Evolutionary conservation across 2,797 vertebrate genomes (phyloP).

Genomic region (Rachycentron canadum): DNA sequence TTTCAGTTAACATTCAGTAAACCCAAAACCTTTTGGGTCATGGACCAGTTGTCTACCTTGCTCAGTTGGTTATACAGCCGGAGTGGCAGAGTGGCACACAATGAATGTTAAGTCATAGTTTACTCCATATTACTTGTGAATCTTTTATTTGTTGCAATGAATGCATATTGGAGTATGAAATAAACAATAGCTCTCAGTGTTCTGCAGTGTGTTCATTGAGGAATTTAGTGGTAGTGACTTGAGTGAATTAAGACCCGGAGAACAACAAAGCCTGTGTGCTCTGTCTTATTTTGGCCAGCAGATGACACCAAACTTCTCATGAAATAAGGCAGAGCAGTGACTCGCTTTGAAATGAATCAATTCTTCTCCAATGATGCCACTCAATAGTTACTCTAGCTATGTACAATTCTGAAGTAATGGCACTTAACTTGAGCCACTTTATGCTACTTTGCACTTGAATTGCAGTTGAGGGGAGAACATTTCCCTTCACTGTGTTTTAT

Average conservation of each 20-base stretch:
- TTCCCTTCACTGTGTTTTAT: neutral
- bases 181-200: slow-evolving; percentile 19
- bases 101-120: neutral
- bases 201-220: neutral
- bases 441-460: neutral
- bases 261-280: slow-evolving; percentile 10
- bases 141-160: neutral
- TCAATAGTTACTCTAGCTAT: neutral
- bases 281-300: slow-evolving; percentile 57
- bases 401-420: neutral
- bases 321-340: slow-evolving; percentile 5
- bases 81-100: neutral
- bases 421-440: neutral
- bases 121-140: neutral
- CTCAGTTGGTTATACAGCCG: neutral
- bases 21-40: neutral
- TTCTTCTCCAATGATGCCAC: neutral
- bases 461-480: neutral
- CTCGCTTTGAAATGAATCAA: neutral
- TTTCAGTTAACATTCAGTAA: neutral
- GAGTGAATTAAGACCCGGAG: slow-evolving; percentile 8
- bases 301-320: slow-evolving; percentile 65
- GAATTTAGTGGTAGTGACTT: slow-evolving; percentile 6
- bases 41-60: neutral
- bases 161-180: neutral